Conservation (phyloP, 2,113 vertebrate species). For the Sula dactylatra region DNA sequence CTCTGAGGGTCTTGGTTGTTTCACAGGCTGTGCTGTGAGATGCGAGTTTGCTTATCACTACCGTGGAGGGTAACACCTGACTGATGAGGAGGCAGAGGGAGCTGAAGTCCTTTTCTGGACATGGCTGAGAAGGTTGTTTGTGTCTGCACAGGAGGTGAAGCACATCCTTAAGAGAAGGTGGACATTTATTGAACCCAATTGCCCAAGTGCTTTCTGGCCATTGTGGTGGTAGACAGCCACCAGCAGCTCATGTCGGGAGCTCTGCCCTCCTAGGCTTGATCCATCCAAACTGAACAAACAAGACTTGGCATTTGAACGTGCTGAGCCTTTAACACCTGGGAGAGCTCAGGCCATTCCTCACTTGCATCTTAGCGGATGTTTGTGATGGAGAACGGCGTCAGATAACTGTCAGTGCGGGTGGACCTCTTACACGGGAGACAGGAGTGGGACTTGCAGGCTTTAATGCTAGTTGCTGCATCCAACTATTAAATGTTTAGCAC, state of each 20-base stretch:
- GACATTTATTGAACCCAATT: background rate
- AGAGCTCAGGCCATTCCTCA: background rate
- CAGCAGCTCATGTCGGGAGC: background rate
- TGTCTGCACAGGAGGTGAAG: background rate
- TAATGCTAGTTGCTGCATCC: background rate
- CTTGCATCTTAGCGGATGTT: background rate
- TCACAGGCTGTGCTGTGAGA: background rate
- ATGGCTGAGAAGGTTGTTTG: background rate
- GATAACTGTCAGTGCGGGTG: background rate
- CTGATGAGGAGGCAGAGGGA: background rate
- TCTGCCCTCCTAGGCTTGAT: background rate
- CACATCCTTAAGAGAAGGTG: background rate
- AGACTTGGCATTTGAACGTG: background rate
- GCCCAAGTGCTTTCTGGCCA: background rate
- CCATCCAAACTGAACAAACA: background rate
- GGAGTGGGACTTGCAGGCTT: background rate
- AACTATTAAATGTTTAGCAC: background rate
- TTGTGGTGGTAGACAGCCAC: background rate
- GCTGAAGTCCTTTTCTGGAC: background rate
- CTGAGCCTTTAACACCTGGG: background rate
- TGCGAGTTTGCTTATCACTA: background rate
- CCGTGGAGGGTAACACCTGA: background rate
- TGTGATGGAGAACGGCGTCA: background rate
- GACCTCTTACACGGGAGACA: background rate
- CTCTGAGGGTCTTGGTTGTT: background rate